phyloP scores from a whole-genome alignment of 2,113 vertebrate species.

The Takifugu bimaculatus region DNA sequence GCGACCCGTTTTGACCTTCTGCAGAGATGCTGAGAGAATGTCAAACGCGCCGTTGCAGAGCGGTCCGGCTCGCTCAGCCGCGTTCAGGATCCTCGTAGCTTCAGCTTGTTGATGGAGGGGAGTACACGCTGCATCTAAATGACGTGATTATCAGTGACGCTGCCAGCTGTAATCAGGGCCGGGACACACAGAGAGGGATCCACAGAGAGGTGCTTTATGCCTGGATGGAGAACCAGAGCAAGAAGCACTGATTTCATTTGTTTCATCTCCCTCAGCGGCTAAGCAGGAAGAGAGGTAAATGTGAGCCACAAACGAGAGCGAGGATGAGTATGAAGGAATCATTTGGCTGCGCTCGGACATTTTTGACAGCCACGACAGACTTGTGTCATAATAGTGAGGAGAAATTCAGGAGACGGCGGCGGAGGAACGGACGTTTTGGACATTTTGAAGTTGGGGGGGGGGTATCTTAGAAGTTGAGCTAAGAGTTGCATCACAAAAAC shows the following conservation, averaged over 20 bases:
- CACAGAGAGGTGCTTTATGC: slow-evolving; percentile 59
- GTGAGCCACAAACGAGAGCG: slow-evolving; percentile 22
- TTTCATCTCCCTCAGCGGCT: slow-evolving; percentile 47
- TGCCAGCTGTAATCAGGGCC: slow-evolving; percentile 71
- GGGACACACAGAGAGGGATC: slow-evolving; percentile 42
- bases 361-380: slow-evolving; percentile 20
- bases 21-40: slow-evolving; percentile 36
- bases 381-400: slow-evolving; percentile 25
- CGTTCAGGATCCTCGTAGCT: slow-evolving; percentile 42
- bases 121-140: slow-evolving; percentile 67
- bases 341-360: slow-evolving; percentile 22
- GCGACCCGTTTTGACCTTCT: slow-evolving; percentile 1
- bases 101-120: slow-evolving; percentile 62
- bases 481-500: slow-evolving; percentile 47
- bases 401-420: slow-evolving; percentile 15
- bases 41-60: slow-evolving; percentile 31
- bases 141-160: slow-evolving; percentile 71
- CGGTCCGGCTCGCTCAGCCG: slow-evolving; percentile 29
- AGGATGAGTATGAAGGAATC: slow-evolving; percentile 38
- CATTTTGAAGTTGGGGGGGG: slow-evolving; percentile 26
- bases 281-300: slow-evolving; percentile 26
- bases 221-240: slow-evolving; percentile 33
- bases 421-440: slow-evolving; percentile 18
- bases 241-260: slow-evolving; percentile 42
- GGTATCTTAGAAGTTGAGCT: slow-evolving; percentile 41